Evolutionary conservation across 2,888 invertebrate genomes (phyloP).

Genomic region (Polia nebulosa): DNA sequence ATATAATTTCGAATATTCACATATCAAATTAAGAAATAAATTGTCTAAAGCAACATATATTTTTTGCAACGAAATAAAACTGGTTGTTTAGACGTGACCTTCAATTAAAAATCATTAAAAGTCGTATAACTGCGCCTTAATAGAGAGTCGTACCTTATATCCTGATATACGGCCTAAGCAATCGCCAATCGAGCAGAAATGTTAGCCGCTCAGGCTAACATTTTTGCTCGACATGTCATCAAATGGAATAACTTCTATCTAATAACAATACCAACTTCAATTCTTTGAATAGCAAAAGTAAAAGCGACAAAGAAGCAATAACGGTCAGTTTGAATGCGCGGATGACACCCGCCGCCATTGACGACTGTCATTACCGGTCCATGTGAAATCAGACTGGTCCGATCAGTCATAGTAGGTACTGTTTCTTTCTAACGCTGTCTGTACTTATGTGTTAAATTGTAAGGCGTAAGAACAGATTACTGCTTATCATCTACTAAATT

Average conservation of each 20-base stretch:
- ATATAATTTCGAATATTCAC: too few species aligned
- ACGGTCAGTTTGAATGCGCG: slow-evolving; percentile 22
- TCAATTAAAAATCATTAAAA: too few species aligned
- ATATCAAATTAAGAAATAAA: too few species aligned
- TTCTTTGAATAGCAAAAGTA: slow-evolving; percentile 30
- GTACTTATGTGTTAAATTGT: slow-evolving; percentile 46
- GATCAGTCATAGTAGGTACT: slow-evolving; percentile 17
- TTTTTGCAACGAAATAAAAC: too few species aligned
- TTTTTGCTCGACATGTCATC: background rate
- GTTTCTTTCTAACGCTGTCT: slow-evolving; percentile 51
- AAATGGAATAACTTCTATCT: background rate
- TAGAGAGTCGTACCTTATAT: too few species aligned
- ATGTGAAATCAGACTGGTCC: slow-evolving; percentile 83
- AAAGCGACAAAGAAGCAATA: slow-evolving; percentile 36
- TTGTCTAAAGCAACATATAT: too few species aligned
- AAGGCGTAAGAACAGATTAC: slow-evolving; percentile 27
- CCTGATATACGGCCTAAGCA: too few species aligned
- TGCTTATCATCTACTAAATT: slow-evolving; percentile 26
- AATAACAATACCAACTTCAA: background rate
- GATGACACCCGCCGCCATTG: slow-evolving; percentile 53
- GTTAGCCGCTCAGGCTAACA: background rate
- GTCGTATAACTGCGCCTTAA: too few species aligned
- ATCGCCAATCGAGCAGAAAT: too few species aligned
- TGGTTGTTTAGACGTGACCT: too few species aligned
- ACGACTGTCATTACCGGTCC: slow-evolving; percentile 58